Percentiles rank a stretch among this genome's conserved stretches.
phyloP scores from a whole-genome alignment of 2,113 vertebrate genomes.

The Ctenodactylus gundi region DNA sequence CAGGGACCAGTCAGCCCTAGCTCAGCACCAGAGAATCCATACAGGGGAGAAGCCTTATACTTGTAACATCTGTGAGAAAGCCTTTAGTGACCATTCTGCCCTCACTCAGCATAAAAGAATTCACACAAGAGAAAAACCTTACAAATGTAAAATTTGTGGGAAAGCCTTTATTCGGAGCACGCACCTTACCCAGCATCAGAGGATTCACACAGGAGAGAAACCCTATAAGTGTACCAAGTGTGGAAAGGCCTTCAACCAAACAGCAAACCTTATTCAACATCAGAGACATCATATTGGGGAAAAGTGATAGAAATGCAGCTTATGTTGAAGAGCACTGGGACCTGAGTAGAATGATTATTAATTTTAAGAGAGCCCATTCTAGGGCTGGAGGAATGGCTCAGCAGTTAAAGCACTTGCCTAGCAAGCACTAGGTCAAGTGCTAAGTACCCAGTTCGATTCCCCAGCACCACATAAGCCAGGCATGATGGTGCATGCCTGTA shows the following conservation, averaged over 20 bases:
- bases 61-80: constrained; percentile 68
- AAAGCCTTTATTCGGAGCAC: constrained; percentile 77
- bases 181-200: constrained; percentile 75
- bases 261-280: constrained; percentile 79
- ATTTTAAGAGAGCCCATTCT: neutral
- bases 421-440: too few species aligned
- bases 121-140: constrained; percentile 78
- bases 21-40: constrained; percentile 77
- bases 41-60: constrained; percentile 75
- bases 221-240: constrained; percentile 77
- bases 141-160: constrained; percentile 74
- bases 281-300: constrained; percentile 77
- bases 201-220: constrained; percentile 79
- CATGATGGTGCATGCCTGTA: too few species aligned
- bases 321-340: neutral
- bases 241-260: constrained; percentile 79
- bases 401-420: too few species aligned
- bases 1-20: constrained; percentile 72
- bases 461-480: too few species aligned
- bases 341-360: neutral
- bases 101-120: constrained; percentile 78
- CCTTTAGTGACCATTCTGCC: constrained; percentile 72
- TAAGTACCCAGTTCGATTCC: too few species aligned
- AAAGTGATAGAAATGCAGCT: constrained; percentile 47
- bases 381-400: too few species aligned